Evolutionary conservation across 2,888 invertebrate genomes (phyloP).

Genomic region (Andrena trimmerana): DNA sequence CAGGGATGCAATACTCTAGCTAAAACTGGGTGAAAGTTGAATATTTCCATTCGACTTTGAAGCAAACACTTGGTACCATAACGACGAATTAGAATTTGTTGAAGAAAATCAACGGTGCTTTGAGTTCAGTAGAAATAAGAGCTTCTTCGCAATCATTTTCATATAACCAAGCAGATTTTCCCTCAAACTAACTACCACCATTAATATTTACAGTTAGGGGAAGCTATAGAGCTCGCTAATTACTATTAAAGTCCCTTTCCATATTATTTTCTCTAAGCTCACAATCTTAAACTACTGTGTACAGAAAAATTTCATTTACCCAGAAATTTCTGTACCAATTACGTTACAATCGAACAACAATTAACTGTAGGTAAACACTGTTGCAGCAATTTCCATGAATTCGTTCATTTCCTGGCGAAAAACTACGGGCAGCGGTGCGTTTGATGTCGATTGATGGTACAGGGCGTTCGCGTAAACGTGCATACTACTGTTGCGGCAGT

Average conservation of each 20-base stretch:
- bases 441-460: slow-evolving; percentile 7
- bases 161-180: too few species aligned
- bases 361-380: background rate
- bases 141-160: too few species aligned
- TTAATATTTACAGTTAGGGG: too few species aligned
- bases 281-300: background rate
- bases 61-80: background rate
- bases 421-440: background rate
- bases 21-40: background rate
- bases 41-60: background rate
- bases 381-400: background rate
- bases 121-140: background rate
- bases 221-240: too few species aligned
- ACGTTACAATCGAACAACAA: background rate
- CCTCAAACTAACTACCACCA: too few species aligned
- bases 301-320: background rate
- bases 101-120: background rate
- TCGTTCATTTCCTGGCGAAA: background rate
- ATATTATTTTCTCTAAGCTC: too few species aligned
- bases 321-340: background rate
- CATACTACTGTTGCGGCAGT: background rate
- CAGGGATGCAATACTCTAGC: background rate
- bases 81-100: background rate
- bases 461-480: background rate
- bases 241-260: too few species aligned